These are phyloP conservation scores for Podarcis lilfordi DNA, from an alignment of 2,797 vertebrate species.

Conservation along the genomic window DNA sequence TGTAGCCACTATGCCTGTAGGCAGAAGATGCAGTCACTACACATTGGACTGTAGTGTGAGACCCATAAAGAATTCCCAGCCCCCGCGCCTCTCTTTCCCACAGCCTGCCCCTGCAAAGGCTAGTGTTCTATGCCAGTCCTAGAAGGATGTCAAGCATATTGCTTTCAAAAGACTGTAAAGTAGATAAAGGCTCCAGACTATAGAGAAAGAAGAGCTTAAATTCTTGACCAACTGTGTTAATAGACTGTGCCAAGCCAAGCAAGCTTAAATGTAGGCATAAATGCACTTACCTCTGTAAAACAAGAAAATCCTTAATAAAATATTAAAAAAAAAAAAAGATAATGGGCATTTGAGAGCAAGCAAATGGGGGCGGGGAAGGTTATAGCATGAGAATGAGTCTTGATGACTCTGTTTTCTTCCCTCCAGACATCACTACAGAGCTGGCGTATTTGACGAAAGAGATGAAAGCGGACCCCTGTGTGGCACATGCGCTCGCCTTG, in stretches of 20 bases:
- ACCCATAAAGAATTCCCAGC: background rate
- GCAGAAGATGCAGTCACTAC: background rate
- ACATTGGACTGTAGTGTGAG: background rate
- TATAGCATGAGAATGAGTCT: background rate
- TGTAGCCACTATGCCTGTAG: background rate
- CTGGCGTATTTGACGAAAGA: slow-evolving; percentile 88
- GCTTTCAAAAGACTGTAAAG: background rate
- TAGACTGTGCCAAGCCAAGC: background rate
- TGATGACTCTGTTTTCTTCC: background rate
- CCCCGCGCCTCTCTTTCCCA: background rate
- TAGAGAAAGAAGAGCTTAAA: background rate
- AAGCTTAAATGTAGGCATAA: background rate
- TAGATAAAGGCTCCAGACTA: background rate
- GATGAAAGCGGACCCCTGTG: slow-evolving; percentile 84
- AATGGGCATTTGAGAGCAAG: background rate
- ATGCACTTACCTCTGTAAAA: too few relatives aligned
- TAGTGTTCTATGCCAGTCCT: background rate
- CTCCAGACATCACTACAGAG: slow-evolving; percentile 89
- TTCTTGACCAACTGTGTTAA: background rate
- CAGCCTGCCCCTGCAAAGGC: background rate
- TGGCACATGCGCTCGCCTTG: slow-evolving; percentile 87
- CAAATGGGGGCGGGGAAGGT: background rate
- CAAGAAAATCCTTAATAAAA: too few relatives aligned
- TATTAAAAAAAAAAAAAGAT: background rate
- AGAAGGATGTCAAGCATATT: background rate